Base-by-base conservation (phyloP, 1,140 invertebrate species). In the Trichomalopsis sarcophagae region DNA sequence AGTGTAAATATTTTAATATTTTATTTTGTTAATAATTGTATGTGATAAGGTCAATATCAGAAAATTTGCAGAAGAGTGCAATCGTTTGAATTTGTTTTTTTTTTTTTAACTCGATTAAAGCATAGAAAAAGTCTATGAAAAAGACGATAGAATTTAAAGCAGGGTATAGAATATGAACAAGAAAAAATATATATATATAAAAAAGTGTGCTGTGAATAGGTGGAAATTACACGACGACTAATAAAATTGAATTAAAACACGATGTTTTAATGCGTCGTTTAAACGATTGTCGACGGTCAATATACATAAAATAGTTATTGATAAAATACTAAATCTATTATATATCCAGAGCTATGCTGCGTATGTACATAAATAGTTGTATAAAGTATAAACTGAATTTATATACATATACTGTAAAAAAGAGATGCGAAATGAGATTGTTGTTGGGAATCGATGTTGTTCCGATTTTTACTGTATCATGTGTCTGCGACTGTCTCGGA, bases 191-290 rank as follows among this genome's bases (percentile, higher is more conserved):
- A 69, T 74, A 84, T 74, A 81, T 81, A 77, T 82, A 87, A 87
- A 88, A 86, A 89, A 87, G 91, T 87, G 90, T 91, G 90, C 90
- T 92, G 89, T 92, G 90, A 91, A 89, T 91, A 91, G 83, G 82
- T 81, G 76, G 83, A 88, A 87, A 84, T 83, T 27, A 17, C 73
- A 79, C 78, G 36, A 87, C 50, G 81, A 86, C 66, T 84, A 86
- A 88, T 88, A 86, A 89, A 89, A 88, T 84, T 87, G 50, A 82
- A 87, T 85, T 87, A 66, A 86, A 86, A 62, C 33, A 40, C 30
- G 55, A 62, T 66, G 81, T 71, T 74, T 83, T 68, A 83, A 40
- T 81, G 30, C 23, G 30, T 77, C 47, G 30, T 40, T 9, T 44
- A 27, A 73, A 79, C 77, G 66, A 40, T 85, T n/a, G n/a, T 81